These are phyloP conservation scores for Stomorhina lunata DNA, from an alignment of 2,888 invertebrate genomes.

Conservation along the genomic window DNA sequence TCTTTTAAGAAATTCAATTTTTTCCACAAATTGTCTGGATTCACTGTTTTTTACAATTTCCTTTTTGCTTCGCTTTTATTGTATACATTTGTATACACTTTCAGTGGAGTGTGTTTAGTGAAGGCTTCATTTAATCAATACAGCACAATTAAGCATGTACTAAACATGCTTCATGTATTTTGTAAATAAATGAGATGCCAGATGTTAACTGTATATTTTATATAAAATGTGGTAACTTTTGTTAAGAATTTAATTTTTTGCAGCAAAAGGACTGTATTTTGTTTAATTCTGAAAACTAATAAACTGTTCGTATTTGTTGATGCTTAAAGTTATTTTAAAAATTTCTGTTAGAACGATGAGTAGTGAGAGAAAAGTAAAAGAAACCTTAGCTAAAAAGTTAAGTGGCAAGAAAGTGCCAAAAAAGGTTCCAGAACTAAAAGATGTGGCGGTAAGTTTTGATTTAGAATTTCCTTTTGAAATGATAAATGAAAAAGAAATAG, in stretches of 20 bases:
- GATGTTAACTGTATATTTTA: no score
- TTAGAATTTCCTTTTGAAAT: background rate
- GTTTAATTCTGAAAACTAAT: background rate
- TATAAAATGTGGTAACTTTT: no score
- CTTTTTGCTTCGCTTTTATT: slow-evolving; percentile 44
- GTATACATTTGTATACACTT: slow-evolving; percentile 24
- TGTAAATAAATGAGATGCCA: background rate
- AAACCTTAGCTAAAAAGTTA: slow-evolving; percentile 58
- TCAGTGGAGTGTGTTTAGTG: slow-evolving; percentile 2
- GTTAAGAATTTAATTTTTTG: no score
- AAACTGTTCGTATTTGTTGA: background rate
- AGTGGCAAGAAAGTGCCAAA: background rate
- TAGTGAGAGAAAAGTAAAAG: slow-evolving; percentile 9
- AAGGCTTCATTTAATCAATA: background rate
- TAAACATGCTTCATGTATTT: background rate
- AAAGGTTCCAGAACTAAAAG: background rate
- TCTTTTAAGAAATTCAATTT: background rate
- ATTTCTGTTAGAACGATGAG: slow-evolving; percentile 17
- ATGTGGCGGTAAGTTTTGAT: slow-evolving; percentile 28
- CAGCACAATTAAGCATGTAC: no score
- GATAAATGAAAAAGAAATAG: no score
- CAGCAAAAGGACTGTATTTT: background rate
- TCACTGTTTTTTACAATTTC: slow-evolving; percentile 29
- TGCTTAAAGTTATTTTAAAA: slow-evolving; percentile 18
- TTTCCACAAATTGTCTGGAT: slow-evolving; percentile 14